These are phyloP conservation scores for Dicyrtoma fusca DNA, from an alignment of 2,888 invertebrate species.

Conservation along the genomic window DNA sequence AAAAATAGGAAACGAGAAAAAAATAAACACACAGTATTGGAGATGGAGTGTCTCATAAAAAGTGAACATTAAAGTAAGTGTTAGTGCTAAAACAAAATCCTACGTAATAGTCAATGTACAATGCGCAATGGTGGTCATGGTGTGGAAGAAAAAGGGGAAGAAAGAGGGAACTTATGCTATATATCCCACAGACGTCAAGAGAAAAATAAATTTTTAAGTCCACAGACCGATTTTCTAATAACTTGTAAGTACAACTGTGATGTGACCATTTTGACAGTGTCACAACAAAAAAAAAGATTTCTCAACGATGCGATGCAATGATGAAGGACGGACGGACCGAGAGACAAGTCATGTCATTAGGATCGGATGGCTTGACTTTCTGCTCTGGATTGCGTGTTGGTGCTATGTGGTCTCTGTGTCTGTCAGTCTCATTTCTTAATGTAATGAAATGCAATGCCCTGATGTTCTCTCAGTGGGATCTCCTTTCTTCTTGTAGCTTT, in stretches of 20 bases:
- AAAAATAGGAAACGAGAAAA: background rate
- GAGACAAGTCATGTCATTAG: background rate
- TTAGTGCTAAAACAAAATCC: slow-evolving; percentile 19
- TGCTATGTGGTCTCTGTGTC: too few relatives aligned
- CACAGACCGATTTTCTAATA: slow-evolving; percentile 1
- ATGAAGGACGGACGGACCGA: background rate
- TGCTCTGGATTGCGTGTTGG: too few relatives aligned
- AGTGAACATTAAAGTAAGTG: slow-evolving; percentile 25
- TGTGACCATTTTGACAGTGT: slow-evolving; percentile 14
- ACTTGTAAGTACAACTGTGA: slow-evolving; percentile 19
- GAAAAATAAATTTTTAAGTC: background rate
- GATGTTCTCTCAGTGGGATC: too few relatives aligned
- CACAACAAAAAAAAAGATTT: too few relatives aligned
- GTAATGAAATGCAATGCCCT: too few relatives aligned
- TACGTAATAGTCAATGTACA: slow-evolving; percentile 13
- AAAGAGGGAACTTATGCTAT: background rate
- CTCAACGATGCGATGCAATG: too few relatives aligned
- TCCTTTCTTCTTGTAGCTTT: too few relatives aligned
- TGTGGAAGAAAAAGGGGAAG: background rate
- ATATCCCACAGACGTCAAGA: background rate
- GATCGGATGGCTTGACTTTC: background rate
- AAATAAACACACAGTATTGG: background rate
- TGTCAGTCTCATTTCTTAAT: too few relatives aligned
- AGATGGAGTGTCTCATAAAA: slow-evolving; percentile 3
- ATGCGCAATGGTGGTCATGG: background rate